Conservation (phyloP, 1,140 invertebrate genomes). For the Heterodera carotae region DNA sequence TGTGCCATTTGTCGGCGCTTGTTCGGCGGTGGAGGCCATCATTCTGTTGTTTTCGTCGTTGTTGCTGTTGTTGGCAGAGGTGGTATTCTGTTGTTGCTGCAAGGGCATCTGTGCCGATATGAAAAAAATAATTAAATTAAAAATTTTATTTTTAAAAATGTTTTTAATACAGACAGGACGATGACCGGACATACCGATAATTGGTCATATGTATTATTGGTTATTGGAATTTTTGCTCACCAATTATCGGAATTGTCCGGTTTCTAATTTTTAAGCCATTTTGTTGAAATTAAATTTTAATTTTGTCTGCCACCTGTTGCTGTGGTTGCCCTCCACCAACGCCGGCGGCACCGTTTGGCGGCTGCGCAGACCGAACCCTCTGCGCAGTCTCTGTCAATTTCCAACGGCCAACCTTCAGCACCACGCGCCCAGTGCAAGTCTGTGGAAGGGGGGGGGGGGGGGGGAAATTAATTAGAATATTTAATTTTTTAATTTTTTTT, state of each 20-base stretch:
- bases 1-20: conserved; percentile 26
- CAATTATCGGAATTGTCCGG: neutral
- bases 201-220: too few species aligned
- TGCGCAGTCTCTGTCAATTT: conserved; percentile 61
- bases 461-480: too few species aligned
- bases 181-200: too few species aligned
- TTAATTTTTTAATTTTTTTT: neutral
- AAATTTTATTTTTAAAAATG: neutral
- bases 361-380: conserved; percentile 55
- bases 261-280: conserved; percentile 4
- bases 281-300: neutral
- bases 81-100: conserved; percentile 37
- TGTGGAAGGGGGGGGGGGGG: too few species aligned
- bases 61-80: neutral
- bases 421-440: conserved; percentile 59
- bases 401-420: conserved; percentile 61
- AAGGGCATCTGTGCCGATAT: conserved; percentile 31
- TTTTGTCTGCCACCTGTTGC: neutral
- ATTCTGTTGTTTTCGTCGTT: neutral
- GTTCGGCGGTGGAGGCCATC: conserved; percentile 2
- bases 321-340: neutral
- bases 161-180: too few species aligned
- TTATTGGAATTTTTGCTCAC: too few species aligned
- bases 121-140: conserved; percentile 15
- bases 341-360: conserved; percentile 15